Base-by-base conservation (phyloP, 2,113 vertebrate species). In the Emberiza fucata region DNA sequence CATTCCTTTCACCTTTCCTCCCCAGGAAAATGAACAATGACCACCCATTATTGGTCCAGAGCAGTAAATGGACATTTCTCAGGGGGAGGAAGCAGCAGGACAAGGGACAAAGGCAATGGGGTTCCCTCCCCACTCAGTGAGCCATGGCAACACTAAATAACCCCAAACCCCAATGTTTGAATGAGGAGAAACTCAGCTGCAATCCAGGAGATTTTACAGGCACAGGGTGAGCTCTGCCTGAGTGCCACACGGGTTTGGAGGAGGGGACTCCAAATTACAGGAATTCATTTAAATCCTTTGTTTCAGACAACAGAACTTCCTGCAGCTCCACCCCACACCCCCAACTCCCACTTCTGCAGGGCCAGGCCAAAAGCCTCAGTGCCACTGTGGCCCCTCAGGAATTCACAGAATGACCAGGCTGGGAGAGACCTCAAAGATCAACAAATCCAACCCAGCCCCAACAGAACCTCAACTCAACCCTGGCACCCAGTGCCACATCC, bases 291-390 rank as follows among this genome's bases (percentile, higher is more conserved):
- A 8, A 59, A 60, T 40, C 23, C 51, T 33, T 28, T 4, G 9
- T 14, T 50, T 20, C 42, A 45, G 45, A 3, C 40, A 8, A 1
- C 17, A 48, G 5, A 35, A 39, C 42, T 29, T 14, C 21, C 48
- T 19, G 0, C 8, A 56, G 50, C 3, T 37, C 59, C 9, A 12
- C 39, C 44, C 9, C 54, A 37, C 31, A 31, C 37, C 11, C 2
- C 42, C 53, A 37, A 8, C 7, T 18, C 27, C 4, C 1, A 4
- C 0, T 8, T 51, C 2, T 29, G 37, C 37, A 54, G 40, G 50
- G 31, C 39, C 76, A 79, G 60, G 59, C 11, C 25, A 64, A 40
- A 17, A 15, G 13, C 12, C 39, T 56, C 59, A 15, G 14, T 10
- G 19, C 12, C 68, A 5, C 15, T 1, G 11, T 3, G 53, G 27